A percentile compares a stretch with the other conserved stretches of the same genome.
Conservation (phyloP, 2,113 vertebrate species). For the Colius striatus region DNA sequence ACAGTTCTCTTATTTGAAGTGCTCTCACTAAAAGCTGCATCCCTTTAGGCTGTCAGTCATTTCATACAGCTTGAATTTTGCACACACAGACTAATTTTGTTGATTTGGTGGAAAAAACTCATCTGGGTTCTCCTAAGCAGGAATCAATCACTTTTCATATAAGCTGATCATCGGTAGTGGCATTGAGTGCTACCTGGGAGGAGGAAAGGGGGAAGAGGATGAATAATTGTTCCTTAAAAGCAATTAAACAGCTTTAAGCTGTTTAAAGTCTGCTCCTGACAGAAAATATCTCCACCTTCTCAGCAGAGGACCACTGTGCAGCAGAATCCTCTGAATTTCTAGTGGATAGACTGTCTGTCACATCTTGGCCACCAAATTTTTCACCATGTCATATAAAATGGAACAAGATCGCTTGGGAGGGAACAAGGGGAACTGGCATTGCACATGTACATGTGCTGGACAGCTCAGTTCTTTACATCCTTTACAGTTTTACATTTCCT, state of each 20-base stretch:
- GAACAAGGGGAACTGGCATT: neutral
- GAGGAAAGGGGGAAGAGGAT: neutral
- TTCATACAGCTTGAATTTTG: neutral
- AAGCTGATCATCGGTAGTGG: constrained; percentile 10
- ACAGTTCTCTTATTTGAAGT: neutral
- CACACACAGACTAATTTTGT: neutral
- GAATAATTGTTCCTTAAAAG: constrained; percentile 39
- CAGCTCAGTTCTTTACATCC: neutral
- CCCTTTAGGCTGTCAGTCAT: constrained; percentile 11
- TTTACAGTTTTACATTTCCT: neutral
- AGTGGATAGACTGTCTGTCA: neutral
- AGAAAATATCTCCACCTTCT: neutral
- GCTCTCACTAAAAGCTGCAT: constrained; percentile 11
- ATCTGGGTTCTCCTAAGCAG: neutral
- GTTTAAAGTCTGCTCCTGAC: neutral
- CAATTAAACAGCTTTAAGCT: neutral
- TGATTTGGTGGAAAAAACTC: neutral
- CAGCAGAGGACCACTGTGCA: neutral
- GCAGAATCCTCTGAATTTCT: neutral
- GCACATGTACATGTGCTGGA: neutral
- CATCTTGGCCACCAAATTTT: neutral
- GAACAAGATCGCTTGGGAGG: neutral
- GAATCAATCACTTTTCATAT: constrained; percentile 5
- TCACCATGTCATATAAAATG: neutral
- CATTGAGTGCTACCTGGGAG: neutral